Evolutionary conservation across 92 coral and sea anemone genomes (phyloP).

Genomic region (Hydrozoanthus gracilis): DNA sequence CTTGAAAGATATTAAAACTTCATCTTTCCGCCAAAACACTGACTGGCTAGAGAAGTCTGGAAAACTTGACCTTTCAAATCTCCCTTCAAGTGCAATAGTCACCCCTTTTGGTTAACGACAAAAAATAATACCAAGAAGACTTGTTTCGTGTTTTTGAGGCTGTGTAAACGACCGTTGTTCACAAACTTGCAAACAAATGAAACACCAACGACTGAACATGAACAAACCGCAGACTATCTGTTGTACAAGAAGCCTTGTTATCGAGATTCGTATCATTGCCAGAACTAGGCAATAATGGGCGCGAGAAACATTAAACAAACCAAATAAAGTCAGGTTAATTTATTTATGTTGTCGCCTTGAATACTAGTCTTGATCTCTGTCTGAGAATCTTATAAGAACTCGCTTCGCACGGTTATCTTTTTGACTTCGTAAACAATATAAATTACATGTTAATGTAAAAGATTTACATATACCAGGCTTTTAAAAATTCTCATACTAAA

Average conservation of each 20-base stretch:
- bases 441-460: conserved; percentile 93
- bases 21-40: too few species aligned
- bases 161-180: too few species aligned
- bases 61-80: too few species aligned
- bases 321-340: conserved; percentile 27
- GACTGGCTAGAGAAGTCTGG: too few species aligned
- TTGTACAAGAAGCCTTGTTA: not conserved
- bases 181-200: too few species aligned
- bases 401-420: conserved; percentile 8
- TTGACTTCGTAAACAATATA: conserved; percentile 76
- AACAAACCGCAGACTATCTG: not conserved
- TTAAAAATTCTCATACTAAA: conserved; percentile 88
- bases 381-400: conserved; percentile 13
- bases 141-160: too few species aligned
- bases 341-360: conserved; percentile 14
- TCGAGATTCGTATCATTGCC: not conserved
- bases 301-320: not conserved
- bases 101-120: too few species aligned
- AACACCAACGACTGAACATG: not conserved
- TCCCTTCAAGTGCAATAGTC: too few species aligned
- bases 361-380: not conserved
- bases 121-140: too few species aligned
- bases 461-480: conserved; percentile 88
- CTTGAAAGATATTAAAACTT: too few species aligned
- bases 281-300: not conserved